These are phyloP conservation scores for Buphagus erythrorhynchus DNA, from an alignment of 2,797 vertebrate genomes.

Conservation along the genomic window DNA sequence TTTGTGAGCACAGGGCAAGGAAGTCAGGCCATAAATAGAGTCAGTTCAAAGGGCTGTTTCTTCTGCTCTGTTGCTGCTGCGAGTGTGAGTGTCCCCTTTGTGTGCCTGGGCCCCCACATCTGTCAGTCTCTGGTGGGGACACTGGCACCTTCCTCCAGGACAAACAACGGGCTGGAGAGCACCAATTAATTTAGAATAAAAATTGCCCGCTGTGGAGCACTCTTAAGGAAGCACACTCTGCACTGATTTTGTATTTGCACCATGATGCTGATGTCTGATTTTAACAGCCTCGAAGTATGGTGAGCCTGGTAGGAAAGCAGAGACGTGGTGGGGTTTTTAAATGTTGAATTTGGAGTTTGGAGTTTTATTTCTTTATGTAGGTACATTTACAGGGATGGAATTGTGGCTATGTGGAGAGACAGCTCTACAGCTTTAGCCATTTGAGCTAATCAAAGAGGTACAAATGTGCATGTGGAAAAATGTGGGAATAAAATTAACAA, in stretches of 20 bases:
- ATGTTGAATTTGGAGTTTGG: background rate
- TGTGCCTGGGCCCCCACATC: constrained; percentile 53
- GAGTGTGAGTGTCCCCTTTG: constrained; percentile 39
- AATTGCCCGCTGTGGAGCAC: background rate
- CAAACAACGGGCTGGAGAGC: background rate
- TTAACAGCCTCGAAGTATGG: background rate
- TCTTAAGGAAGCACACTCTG: background rate
- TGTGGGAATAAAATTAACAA: background rate
- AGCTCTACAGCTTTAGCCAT: background rate
- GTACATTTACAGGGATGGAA: background rate
- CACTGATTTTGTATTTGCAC: background rate
- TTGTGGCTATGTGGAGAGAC: background rate
- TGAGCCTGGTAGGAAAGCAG: background rate
- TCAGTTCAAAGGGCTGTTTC: constrained; percentile 61
- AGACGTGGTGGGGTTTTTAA: background rate
- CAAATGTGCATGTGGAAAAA: background rate
- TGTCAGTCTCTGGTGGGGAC: constrained; percentile 17
- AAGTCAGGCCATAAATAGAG: constrained; percentile 59
- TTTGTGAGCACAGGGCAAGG: constrained; percentile 45
- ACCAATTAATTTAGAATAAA: background rate
- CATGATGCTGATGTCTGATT: background rate
- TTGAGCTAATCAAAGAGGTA: background rate
- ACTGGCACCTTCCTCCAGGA: background rate
- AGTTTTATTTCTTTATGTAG: background rate
- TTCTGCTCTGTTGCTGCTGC: constrained; percentile 57